A percentile compares a stretch with the other conserved stretches of the same genome.
Evolutionary conservation across 2,888 invertebrate species (phyloP).

Genomic region (Caenorhabditis macrosperma): DNA sequence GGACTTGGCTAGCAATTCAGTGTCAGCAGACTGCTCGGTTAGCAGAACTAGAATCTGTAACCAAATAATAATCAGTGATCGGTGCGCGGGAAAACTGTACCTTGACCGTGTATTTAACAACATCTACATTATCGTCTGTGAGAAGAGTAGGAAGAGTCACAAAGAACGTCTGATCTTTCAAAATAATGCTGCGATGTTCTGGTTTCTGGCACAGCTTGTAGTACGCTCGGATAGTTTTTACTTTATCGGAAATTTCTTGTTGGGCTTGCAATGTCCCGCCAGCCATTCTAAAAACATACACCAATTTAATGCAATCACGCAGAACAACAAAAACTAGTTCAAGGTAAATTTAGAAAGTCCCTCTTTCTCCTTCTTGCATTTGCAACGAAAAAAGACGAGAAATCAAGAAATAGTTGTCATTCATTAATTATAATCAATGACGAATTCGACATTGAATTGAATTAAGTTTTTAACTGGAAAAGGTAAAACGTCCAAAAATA

Average conservation of each 20-base stretch:
- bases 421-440: too few relatives aligned
- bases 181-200: conserved; percentile 51
- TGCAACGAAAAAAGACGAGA: background rate
- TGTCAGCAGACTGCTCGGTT: conserved; percentile 61
- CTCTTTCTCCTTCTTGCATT: too few relatives aligned
- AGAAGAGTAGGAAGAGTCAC: conserved; percentile 47
- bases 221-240: conserved; percentile 59
- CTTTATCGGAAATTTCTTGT: conserved; percentile 14
- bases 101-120: conserved; percentile 61
- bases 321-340: too few relatives aligned
- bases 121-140: conserved; percentile 50
- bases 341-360: too few relatives aligned
- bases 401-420: background rate
- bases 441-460: too few relatives aligned
- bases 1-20: conserved; percentile 46
- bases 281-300: conserved; percentile 22
- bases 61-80: background rate
- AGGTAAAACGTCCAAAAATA: too few relatives aligned
- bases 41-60: conserved; percentile 60
- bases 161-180: conserved; percentile 63
- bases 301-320: too few relatives aligned
- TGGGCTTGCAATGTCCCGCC: background rate
- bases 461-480: too few relatives aligned
- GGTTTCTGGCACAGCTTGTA: conserved; percentile 65
- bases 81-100: conserved; percentile 24